Conservation (phyloP, 2,113 vertebrate genomes). For the Dasyornis broadbenti region DNA sequence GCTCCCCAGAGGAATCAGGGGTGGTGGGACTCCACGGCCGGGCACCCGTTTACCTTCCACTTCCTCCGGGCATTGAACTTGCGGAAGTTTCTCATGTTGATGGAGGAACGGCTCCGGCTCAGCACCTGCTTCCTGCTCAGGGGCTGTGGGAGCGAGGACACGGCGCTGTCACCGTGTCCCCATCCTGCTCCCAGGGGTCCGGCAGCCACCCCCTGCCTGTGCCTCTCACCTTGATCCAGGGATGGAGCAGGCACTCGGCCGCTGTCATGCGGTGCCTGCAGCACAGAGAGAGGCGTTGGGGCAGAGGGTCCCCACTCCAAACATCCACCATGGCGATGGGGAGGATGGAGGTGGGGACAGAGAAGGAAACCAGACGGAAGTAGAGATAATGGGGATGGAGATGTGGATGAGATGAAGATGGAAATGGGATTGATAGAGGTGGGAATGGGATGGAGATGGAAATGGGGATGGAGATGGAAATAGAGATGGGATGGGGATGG, state of each 20-base stretch:
- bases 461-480: background rate
- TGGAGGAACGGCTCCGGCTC: constrained; percentile 75
- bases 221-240: constrained; percentile 80
- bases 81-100: constrained; percentile 83
- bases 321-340: accelerated
- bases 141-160: constrained; percentile 40
- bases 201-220: background rate
- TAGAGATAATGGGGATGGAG: background rate
- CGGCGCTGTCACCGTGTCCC: accelerated
- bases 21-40: background rate
- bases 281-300: accelerated
- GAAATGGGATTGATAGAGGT: too few species aligned
- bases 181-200: accelerated
- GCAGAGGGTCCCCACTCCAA: accelerated
- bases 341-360: too few species aligned
- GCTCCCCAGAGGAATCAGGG: background rate
- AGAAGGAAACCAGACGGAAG: too few species aligned
- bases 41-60: constrained; percentile 71
- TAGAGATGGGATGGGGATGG: background rate
- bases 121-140: constrained; percentile 64
- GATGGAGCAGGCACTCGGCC: constrained; percentile 68
- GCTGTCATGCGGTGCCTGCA: constrained; percentile 74
- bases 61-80: constrained; percentile 76
- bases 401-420: background rate
- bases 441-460: background rate